Evolutionary conservation across 2,113 vertebrate genomes (phyloP).

Genomic region (Otus sunia): DNA sequence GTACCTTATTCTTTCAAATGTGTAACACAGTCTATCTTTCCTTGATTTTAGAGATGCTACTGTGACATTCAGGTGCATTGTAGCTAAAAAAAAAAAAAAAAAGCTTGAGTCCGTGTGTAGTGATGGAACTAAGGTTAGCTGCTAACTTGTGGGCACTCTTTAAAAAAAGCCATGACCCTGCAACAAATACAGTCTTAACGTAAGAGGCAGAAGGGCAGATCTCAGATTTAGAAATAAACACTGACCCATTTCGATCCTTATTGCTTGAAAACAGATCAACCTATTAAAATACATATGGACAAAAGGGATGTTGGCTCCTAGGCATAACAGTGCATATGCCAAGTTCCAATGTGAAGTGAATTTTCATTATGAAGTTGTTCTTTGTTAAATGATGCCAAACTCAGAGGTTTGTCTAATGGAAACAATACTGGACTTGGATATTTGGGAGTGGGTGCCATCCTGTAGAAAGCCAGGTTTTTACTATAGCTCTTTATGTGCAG

Average conservation of each 20-base stretch:
- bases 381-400: not conserved
- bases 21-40: not conserved
- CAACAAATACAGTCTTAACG: not conserved
- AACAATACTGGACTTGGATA: not conserved
- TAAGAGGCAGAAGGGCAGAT: not conserved
- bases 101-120: not conserved
- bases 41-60: not conserved
- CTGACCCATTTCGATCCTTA: not conserved
- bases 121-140: not conserved
- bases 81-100: not conserved
- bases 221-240: not conserved
- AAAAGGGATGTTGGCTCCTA: not conserved
- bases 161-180: not conserved
- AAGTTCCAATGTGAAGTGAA: not conserved
- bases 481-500: not conserved
- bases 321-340: not conserved
- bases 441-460: not conserved
- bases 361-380: slow-evolving; percentile 15
- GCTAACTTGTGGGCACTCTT: not conserved
- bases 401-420: not conserved
- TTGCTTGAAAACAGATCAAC: not conserved
- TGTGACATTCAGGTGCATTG: not conserved
- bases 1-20: not conserved
- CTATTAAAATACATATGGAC: not conserved
- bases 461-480: slow-evolving; percentile 11